Percentiles rank a stretch among this genome's conserved stretches.
Conservation (phyloP, 2,888 invertebrate species). For the Hartigia nigra region DNA sequence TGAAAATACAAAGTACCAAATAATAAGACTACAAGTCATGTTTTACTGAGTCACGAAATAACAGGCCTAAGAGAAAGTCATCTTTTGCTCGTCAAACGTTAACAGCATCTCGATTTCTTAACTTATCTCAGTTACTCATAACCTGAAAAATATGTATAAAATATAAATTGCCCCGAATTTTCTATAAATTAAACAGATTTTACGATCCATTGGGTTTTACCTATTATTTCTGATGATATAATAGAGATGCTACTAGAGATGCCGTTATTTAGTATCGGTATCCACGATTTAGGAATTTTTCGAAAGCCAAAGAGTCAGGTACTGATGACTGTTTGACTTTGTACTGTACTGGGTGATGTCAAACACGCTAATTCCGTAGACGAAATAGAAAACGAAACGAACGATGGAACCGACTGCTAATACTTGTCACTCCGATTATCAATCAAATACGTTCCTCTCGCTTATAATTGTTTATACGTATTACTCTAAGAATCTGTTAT, state of each 20-base stretch:
- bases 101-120: not conserved
- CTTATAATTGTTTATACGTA: not conserved
- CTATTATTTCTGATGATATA: not conserved
- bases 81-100: not conserved
- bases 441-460: not conserved
- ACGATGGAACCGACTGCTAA: not conserved
- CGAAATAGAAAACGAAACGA: not conserved
- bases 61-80: not conserved
- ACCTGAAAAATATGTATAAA: not conserved
- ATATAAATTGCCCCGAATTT: not conserved
- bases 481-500: not conserved
- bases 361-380: not conserved
- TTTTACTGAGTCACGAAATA: not conserved
- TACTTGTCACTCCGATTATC: not conserved
- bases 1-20: not conserved
- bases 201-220: not conserved
- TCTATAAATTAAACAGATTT: not conserved
- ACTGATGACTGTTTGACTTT: not conserved
- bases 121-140: not conserved
- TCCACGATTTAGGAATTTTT: not conserved
- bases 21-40: not conserved
- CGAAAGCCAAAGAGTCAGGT: not conserved
- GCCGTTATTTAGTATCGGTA: not conserved
- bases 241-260: not conserved
- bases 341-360: not conserved